Percentiles rank a stretch among this genome's conserved stretches.
Conservation (phyloP, 2,797 vertebrate genomes). For the Malurus leucopterus region DNA sequence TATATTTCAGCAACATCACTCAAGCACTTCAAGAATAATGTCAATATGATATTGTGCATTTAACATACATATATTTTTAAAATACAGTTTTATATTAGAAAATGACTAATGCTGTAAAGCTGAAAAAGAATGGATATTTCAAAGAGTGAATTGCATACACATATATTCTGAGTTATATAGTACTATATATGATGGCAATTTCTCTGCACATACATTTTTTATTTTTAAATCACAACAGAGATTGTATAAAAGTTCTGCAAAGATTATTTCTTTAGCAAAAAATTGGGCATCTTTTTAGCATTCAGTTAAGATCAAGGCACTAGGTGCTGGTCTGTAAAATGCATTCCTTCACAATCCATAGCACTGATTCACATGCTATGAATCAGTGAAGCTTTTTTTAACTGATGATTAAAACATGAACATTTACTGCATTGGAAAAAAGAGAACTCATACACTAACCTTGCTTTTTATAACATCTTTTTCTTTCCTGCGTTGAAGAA, state of each 20-base stretch:
- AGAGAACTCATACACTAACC: constrained; percentile 64
- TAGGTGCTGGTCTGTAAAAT: background rate
- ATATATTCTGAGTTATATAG: background rate
- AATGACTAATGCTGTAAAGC: background rate
- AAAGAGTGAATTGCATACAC: background rate
- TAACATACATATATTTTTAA: background rate
- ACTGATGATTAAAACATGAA: background rate
- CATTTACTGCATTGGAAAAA: background rate
- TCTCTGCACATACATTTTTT: background rate
- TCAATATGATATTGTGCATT: background rate
- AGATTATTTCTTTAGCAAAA: background rate
- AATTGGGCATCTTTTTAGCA: background rate
- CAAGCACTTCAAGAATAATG: background rate
- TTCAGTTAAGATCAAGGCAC: background rate
- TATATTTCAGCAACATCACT: background rate
- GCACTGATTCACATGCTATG: background rate
- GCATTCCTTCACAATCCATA: background rate
- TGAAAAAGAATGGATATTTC: background rate
- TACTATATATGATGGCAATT: background rate
- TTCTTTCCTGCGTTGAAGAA: constrained; percentile 83
- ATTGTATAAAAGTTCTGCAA: background rate
- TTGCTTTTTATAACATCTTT: constrained; percentile 76
- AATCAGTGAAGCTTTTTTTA: background rate
- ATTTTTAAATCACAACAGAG: background rate
- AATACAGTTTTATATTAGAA: background rate